Base-by-base conservation (phyloP, 2,797 vertebrate species). In the Poeciliopsis turneri region DNA sequence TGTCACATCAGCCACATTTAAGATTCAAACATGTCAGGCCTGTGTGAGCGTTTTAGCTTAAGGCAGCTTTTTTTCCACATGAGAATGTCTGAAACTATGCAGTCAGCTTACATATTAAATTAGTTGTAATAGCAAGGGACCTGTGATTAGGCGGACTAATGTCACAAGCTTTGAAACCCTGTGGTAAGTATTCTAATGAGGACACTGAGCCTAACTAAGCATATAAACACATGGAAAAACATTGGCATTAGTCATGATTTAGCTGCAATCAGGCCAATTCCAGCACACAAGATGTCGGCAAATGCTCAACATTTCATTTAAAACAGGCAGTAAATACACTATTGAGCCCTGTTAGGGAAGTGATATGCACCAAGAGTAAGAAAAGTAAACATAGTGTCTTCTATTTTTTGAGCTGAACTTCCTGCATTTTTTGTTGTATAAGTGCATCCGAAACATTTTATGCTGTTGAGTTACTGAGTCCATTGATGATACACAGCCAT, bases 71-170 rank as follows among this genome's bases (percentile, higher is more conserved):
- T 75, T 75, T 61, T 77, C 55, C 46, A 51, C 36, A 43, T 9
- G 39, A 75, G 68, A 68, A 33, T 30, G 78, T 30, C 75, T 49
- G 47, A n/a, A 51, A 61, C 23, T 25, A n/a, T 28, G 66, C 46
- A 47, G 80, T 86, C 78, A 57, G 59, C 71, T 78, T 81, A 66
- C 45, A 84, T 72, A 47, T 84, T 33, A 66, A 51, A 71, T 82
- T 83, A 72, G 81, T 6, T 33, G 68, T 78, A 81, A 80, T 87
- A 64, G 78, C 71, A 46, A 79, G 72, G 81, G 82, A 79, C 59
- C 28, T 72, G 49, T 66, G 74, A 74, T 78, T 69, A 79, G 66
- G 41, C 76, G 59, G 28, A 43, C 55, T 64, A 47, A 82, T 79
- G 69, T 86, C 78, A 78, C 55, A 83, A 39, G 30, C 72, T 74